Conservation (phyloP, 2,113 vertebrate genomes). For the Hepsetus odoe region DNA sequence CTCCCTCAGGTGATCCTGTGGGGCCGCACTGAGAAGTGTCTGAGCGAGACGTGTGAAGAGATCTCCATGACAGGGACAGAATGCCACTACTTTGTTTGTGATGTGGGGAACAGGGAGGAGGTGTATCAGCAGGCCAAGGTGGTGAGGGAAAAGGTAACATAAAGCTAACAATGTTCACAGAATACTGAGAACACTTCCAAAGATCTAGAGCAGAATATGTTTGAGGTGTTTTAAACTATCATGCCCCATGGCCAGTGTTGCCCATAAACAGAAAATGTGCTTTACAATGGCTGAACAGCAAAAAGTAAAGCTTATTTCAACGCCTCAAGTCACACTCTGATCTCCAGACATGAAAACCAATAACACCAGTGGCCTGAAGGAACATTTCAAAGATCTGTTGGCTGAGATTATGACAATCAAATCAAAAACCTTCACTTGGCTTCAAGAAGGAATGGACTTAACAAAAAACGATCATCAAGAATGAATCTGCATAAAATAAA, state of each 20-base stretch:
- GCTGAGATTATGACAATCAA: not conserved
- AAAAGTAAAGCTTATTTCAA: conserved; percentile 5
- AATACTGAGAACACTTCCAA: not conserved
- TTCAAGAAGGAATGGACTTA: not conserved
- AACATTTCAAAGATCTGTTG: not conserved
- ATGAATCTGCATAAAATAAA: not conserved
- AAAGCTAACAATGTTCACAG: conserved; percentile 7
- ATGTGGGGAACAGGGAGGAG: conserved; percentile 95
- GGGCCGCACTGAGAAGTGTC: conserved; percentile 94
- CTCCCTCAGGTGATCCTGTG: conserved; percentile 87
- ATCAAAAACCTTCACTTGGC: not conserved
- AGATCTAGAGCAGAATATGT: not conserved
- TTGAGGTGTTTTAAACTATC: not conserved
- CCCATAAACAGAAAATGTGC: conserved; percentile 1
- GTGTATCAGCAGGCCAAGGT: conserved; percentile 94
- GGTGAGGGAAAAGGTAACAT: conserved; percentile 89
- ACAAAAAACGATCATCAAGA: not conserved
- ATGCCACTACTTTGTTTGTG: conserved; percentile 94
- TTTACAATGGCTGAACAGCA: not conserved
- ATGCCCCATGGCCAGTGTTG: not conserved
- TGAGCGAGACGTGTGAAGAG: conserved; percentile 89
- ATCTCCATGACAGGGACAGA: conserved; percentile 88
- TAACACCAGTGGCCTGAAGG: not conserved
- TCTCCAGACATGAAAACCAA: conserved; percentile 11
- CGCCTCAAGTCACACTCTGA: conserved; percentile 4